Conservation (phyloP, 2,797 vertebrate genomes). For the Hirundo rustica region DNA sequence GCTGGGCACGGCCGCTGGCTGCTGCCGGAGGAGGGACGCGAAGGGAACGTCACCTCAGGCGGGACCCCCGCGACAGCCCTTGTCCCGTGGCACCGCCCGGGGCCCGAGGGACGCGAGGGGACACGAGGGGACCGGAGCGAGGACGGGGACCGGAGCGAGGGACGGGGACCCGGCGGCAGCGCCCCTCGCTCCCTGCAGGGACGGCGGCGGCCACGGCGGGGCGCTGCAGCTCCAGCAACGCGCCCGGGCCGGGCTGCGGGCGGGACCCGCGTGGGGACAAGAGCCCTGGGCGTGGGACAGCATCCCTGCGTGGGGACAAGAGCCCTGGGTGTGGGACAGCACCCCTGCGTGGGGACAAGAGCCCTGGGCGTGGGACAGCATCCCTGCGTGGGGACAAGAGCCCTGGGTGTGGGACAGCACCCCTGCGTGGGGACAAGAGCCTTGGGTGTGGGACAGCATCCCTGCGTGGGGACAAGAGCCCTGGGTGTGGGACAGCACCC, state of each 20-base stretch:
- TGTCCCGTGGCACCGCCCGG: rapidly evolving
- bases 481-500: too few species aligned
- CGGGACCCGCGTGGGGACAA: not conserved
- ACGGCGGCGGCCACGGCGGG: slow-evolving; percentile 35
- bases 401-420: too few species aligned
- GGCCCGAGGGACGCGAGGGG: too few species aligned
- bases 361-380: too few species aligned
- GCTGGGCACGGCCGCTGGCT: rapidly evolving
- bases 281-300: too few species aligned
- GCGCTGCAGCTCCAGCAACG: not conserved
- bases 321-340: too few species aligned
- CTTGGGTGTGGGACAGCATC: too few species aligned
- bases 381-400: not conserved
- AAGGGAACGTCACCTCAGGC: not conserved
- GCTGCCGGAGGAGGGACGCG: not conserved
- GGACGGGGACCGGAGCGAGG: not conserved
- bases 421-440: too few species aligned
- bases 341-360: too few species aligned
- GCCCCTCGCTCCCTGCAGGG: not conserved
- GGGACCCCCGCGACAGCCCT: rapidly evolving
- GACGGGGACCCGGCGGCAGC: not conserved
- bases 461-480: too few species aligned
- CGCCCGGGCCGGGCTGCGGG: not conserved
- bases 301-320: too few species aligned
- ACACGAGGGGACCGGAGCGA: not conserved